These are phyloP conservation scores for Ophiothrix spiculata DNA, from an alignment of 35 echinoderm and acorn worm species.

Conservation along the genomic window DNA sequence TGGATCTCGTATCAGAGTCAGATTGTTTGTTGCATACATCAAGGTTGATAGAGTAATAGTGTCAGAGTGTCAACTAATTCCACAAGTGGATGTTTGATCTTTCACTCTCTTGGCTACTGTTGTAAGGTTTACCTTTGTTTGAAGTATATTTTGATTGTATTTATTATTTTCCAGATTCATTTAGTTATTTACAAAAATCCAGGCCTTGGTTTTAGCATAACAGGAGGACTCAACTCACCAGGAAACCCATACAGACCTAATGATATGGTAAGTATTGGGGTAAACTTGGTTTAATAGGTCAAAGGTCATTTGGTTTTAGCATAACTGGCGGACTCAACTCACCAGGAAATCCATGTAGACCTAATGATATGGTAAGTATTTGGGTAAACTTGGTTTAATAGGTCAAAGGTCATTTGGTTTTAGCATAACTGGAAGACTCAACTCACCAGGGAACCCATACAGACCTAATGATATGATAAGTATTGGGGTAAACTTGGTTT, in stretches of 20 bases:
- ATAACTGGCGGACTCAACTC: slow-evolving; percentile 10
- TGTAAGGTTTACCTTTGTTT: no score
- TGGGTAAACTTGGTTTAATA: neutral
- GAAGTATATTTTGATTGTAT: no score
- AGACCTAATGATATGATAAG: slow-evolving; percentile 55
- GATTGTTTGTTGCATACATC: no score
- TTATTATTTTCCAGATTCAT: slow-evolving; percentile 32
- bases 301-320: neutral
- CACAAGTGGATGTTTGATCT: no score
- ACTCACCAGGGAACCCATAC: slow-evolving; percentile 62
- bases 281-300: neutral
- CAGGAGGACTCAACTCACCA: slow-evolving; percentile 52
- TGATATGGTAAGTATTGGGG: slow-evolving; percentile 47
- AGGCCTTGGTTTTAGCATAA: slow-evolving; percentile 80
- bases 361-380: slow-evolving; percentile 57
- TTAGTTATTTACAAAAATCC: slow-evolving; percentile 67
- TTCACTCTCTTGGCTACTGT: no score
- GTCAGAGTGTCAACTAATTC: no score
- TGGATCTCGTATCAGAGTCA: no score
- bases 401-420: slow-evolving; percentile 39
- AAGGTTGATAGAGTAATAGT: no score
- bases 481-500: slow-evolving; percentile 27
- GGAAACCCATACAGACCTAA: slow-evolving; percentile 66
- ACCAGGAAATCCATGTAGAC: slow-evolving; percentile 57
- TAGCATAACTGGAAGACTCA: slow-evolving; percentile 65